A percentile compares a stretch with the other conserved stretches of the same genome.
phyloP scores from a whole-genome alignment of 2,113 vertebrate species.

The Clarias gariepinus region DNA sequence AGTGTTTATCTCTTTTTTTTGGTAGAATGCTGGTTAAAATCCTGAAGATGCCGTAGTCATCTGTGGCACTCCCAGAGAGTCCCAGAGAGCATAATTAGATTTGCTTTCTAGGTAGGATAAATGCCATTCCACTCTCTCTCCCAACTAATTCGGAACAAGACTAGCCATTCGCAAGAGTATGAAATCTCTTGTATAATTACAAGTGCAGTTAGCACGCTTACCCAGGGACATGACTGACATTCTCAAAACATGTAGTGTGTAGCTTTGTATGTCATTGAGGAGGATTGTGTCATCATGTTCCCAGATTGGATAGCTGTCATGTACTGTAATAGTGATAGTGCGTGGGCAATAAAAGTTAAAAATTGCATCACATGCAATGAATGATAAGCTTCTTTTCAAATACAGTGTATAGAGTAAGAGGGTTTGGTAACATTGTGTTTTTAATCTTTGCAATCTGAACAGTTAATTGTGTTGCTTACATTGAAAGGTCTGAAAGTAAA shows the following conservation, averaged over 20 bases:
- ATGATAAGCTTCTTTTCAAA: neutral
- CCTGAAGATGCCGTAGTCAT: neutral
- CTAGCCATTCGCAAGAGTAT: neutral
- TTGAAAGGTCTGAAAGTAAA: neutral
- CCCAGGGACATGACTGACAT: neutral
- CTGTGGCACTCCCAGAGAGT: neutral
- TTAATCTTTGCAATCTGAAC: neutral
- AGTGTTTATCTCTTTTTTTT: neutral
- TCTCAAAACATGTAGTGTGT: slow-evolving; percentile 1
- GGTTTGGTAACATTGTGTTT: neutral
- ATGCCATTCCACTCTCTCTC: neutral
- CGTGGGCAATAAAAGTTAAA: neutral
- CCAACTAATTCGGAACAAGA: neutral
- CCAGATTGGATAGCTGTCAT: neutral
- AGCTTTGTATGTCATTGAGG: neutral
- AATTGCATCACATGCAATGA: neutral
- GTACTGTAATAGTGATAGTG: neutral
- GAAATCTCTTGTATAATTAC: neutral
- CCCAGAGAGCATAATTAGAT: neutral
- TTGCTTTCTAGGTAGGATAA: neutral
- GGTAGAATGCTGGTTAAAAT: neutral
- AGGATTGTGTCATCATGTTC: neutral
- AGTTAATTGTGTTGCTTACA: neutral
- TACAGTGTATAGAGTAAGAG: neutral
- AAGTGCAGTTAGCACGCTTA: neutral